A percentile compares a stretch with the other conserved stretches of the same genome.
phyloP scores from a whole-genome alignment of 2,888 invertebrate species.

The Lepidochitona cinerea region DNA sequence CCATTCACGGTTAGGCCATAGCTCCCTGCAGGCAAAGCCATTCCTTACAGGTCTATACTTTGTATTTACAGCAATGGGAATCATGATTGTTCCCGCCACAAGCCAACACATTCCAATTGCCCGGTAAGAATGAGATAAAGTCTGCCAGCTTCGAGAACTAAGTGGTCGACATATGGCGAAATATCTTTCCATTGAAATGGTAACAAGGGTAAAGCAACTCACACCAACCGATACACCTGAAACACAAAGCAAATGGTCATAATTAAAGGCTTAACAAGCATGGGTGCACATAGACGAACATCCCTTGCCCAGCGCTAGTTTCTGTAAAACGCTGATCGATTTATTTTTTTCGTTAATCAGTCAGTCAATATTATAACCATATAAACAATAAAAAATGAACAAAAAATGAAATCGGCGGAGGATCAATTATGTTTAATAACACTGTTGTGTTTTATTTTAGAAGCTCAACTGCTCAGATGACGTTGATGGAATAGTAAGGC shows the following conservation, averaged over 20 bases:
- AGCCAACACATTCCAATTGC: slow-evolving; percentile 70
- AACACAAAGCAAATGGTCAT: slow-evolving; percentile 66
- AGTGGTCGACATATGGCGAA: slow-evolving; percentile 85
- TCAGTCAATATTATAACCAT: too few relatives aligned
- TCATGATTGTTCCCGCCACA: slow-evolving; percentile 78
- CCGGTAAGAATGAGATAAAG: slow-evolving; percentile 80
- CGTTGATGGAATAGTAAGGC: too few relatives aligned
- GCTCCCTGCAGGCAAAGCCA: slow-evolving; percentile 57
- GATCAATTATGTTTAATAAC: too few relatives aligned
- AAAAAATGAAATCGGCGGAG: too few relatives aligned
- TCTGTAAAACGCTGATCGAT: too few relatives aligned
- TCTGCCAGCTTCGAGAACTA: slow-evolving; percentile 83
- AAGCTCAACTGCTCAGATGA: too few relatives aligned
- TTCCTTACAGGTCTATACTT: slow-evolving; percentile 37
- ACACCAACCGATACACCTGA: slow-evolving; percentile 83
- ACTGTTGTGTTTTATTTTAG: too few relatives aligned
- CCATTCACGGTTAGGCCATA: slow-evolving; percentile 68
- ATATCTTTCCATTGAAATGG: slow-evolving; percentile 84
- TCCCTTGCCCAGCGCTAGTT: too few relatives aligned
- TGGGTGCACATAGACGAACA: too few relatives aligned
- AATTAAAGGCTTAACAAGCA: too few relatives aligned
- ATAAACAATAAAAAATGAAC: too few relatives aligned
- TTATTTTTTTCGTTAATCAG: too few relatives aligned
- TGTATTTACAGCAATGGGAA: slow-evolving; percentile 76
- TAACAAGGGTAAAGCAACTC: slow-evolving; percentile 83